phyloP scores from a whole-genome alignment of 2,888 invertebrate genomes.

The Melipona bicolor region DNA sequence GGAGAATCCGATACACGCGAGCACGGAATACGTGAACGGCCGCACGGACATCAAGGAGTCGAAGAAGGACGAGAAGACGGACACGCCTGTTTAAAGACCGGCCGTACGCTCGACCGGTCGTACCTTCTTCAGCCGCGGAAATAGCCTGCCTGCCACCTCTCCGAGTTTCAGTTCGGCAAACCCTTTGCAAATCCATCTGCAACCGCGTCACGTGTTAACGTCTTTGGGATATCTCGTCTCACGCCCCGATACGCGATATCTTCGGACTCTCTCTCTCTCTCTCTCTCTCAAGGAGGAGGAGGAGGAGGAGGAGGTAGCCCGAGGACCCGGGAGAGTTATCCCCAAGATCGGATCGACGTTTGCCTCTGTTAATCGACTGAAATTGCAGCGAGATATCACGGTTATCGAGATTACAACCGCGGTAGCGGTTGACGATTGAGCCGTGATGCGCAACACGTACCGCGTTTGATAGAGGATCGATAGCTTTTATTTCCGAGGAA shows the following conservation, averaged over 20 bases:
- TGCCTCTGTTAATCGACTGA: background rate
- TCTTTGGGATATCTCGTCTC: background rate
- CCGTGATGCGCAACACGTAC: background rate
- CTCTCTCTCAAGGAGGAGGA: too few relatives aligned
- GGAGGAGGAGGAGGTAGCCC: background rate
- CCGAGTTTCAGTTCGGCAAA: slow-evolving; percentile 23
- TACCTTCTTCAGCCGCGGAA: slow-evolving; percentile 40
- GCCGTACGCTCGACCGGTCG: slow-evolving; percentile 27
- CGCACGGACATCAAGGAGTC: slow-evolving; percentile 85
- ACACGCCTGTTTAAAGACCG: slow-evolving; percentile 86
- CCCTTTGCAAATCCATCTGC: slow-evolving; percentile 43
- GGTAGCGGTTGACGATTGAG: background rate
- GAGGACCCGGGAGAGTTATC: background rate
- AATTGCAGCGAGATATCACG: background rate
- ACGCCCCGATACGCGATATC: background rate
- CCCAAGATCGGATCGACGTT: background rate
- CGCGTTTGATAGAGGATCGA: background rate
- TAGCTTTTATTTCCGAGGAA: background rate
- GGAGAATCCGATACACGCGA: slow-evolving; percentile 85
- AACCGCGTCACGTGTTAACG: background rate
- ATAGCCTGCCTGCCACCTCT: slow-evolving; percentile 48
- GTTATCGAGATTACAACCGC: background rate
- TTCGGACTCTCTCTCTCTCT: too few relatives aligned
- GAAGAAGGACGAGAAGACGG: slow-evolving; percentile 86
- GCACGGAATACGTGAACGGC: slow-evolving; percentile 87